Conservation (phyloP, 2,113 vertebrate species). For the Nettapus auritus region DNA sequence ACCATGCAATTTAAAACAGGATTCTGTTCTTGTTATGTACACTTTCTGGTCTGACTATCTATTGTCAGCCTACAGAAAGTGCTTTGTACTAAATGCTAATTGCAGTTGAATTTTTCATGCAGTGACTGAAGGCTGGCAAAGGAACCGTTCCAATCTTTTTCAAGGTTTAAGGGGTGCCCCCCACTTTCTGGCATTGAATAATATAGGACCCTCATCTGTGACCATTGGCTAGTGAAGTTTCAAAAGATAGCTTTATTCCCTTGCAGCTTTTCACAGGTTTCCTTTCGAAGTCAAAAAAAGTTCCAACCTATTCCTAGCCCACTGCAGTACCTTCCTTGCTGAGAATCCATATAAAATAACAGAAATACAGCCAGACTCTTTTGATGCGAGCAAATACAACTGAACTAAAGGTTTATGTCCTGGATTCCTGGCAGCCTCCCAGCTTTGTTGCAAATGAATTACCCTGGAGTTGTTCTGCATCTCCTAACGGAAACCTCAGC, state of each 20-base stretch:
- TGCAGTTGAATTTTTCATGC: conserved; percentile 1
- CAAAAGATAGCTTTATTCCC: conserved; percentile 48
- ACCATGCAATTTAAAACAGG: not conserved
- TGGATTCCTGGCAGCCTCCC: not conserved
- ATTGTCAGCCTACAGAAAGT: conserved; percentile 51
- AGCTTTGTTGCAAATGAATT: conserved; percentile 9
- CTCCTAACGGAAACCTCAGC: not conserved
- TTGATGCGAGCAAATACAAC: conserved; percentile 1
- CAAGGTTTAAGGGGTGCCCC: conserved; percentile 21
- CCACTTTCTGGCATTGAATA: conserved; percentile 38
- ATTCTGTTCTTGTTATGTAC: not conserved
- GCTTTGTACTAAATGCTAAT: conserved; percentile 23
- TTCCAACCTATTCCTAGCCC: not conserved
- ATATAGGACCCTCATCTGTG: conserved; percentile 4
- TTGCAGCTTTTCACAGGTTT: conserved; percentile 15
- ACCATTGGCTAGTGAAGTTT: not conserved
- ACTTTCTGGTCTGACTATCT: conserved; percentile 18
- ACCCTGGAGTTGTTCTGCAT: not conserved
- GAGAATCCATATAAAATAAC: not conserved
- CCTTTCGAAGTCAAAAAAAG: not conserved
- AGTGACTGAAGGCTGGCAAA: conserved; percentile 11
- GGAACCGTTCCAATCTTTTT: conserved; percentile 22
- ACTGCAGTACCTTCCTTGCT: conserved; percentile 8
- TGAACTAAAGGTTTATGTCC: not conserved
- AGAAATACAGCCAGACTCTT: not conserved